Evolutionary conservation across 1,140 invertebrate genomes (phyloP).

Genomic region (Eubasilissa regina): DNA sequence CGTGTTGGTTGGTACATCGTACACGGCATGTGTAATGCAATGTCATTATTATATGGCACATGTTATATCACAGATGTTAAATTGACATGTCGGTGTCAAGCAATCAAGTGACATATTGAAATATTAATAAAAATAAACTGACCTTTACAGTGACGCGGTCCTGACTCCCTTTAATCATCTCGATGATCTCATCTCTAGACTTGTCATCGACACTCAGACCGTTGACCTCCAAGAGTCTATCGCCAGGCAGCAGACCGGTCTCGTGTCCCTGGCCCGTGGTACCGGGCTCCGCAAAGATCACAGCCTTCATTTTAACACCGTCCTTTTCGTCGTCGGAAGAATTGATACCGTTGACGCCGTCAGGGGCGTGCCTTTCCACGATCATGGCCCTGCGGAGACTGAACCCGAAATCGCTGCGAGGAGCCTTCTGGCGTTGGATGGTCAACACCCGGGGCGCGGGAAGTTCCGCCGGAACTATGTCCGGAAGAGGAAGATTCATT

Average conservation of each 20-base stretch:
- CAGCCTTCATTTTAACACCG: constrained; percentile 78
- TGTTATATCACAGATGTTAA: too few species aligned
- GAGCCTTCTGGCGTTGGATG: constrained; percentile 86
- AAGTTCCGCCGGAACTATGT: constrained; percentile 81
- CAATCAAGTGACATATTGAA: too few species aligned
- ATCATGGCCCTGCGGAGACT: constrained; percentile 90
- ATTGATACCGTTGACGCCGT: constrained; percentile 63
- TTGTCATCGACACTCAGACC: constrained; percentile 88
- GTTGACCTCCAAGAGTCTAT: constrained; percentile 93
- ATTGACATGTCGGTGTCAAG: too few species aligned
- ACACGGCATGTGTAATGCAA: too few species aligned
- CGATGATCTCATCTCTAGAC: constrained; percentile 92
- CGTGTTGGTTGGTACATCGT: too few species aligned
- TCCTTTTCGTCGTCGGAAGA: constrained; percentile 63
- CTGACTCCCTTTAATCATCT: constrained; percentile 90
- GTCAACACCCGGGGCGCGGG: constrained; percentile 84
- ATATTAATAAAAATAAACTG: constrained; percentile 60
- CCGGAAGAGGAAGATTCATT: constrained; percentile 83
- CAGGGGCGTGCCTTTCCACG: constrained; percentile 75
- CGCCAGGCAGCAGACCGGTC: constrained; percentile 92
- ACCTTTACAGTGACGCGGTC: constrained; percentile 90
- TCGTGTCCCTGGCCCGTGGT: constrained; percentile 83
- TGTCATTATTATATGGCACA: too few species aligned
- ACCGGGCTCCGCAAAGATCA: constrained; percentile 94
- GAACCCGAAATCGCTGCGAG: constrained; percentile 95